These are phyloP conservation scores for Miltochrista miniata DNA, from an alignment of 2,888 invertebrate species.

Conservation along the genomic window DNA sequence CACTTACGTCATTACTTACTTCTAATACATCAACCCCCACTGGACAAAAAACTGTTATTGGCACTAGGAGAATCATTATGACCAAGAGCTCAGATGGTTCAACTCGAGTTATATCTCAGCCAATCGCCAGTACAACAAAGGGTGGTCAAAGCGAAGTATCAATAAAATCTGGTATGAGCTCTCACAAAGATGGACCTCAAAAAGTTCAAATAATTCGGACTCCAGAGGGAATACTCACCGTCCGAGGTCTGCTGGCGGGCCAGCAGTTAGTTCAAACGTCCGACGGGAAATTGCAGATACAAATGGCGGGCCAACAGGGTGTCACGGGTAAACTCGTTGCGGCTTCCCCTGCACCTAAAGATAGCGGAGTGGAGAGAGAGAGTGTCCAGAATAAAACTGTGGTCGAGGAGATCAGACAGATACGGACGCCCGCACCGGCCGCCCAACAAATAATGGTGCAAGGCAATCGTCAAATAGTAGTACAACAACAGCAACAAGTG, in stretches of 20 bases:
- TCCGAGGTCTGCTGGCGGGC: conserved; percentile 94
- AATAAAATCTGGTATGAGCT: conserved; percentile 49
- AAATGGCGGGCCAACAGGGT: conserved; percentile 86
- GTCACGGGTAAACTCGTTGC: conserved; percentile 72
- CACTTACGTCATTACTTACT: conserved; percentile 86
- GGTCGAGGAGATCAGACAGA: conserved; percentile 28
- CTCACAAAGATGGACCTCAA: conserved; percentile 84
- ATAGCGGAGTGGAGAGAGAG: conserved; percentile 27
- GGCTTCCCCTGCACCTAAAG: conserved; percentile 55
- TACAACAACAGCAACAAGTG: conserved; percentile 53
- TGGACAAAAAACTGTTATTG: conserved; percentile 86
- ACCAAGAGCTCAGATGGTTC: conserved; percentile 89
- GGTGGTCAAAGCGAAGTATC: conserved; percentile 54
- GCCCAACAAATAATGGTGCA: conserved; percentile 56
- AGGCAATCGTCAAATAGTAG: conserved; percentile 62
- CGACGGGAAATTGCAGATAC: conserved; percentile 95
- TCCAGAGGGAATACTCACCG: conserved; percentile 95
- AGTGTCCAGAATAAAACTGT: conserved; percentile 16
- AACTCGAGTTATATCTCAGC: conserved; percentile 86
- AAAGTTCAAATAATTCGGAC: conserved; percentile 96
- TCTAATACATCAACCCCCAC: conserved; percentile 72
- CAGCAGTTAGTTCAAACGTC: conserved; percentile 97
- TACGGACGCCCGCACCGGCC: conserved; percentile 38
- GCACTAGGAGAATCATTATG: conserved; percentile 88
- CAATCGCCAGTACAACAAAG: conserved; percentile 69